Evolutionary conservation across 2,113 vertebrate species (phyloP).

Genomic region (Daboia siamensis): DNA sequence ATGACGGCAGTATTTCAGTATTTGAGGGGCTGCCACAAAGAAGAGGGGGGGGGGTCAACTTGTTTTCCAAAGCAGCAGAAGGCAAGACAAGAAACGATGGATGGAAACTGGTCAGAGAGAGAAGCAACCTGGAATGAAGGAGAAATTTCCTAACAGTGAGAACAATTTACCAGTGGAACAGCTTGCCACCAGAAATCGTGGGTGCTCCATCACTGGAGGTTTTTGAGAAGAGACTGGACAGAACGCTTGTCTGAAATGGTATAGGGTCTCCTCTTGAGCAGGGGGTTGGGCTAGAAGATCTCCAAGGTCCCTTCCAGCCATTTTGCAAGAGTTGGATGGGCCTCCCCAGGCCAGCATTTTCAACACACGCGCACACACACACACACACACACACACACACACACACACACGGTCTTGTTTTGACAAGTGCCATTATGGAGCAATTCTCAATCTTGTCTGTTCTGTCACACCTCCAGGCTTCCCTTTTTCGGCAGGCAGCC

Average conservation of each 20-base stretch:
- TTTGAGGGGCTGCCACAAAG: not conserved
- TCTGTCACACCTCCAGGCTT: not conserved
- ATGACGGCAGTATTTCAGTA: not conserved
- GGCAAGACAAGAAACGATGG: not conserved
- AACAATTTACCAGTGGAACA: not conserved
- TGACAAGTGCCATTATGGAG: not conserved
- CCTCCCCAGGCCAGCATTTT: not conserved
- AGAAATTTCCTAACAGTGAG: not conserved
- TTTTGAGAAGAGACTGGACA: too few relatives aligned
- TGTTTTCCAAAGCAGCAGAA: not conserved
- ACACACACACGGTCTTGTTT: not conserved
- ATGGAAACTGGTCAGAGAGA: not conserved
- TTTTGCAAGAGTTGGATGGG: not conserved
- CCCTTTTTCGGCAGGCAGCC: not conserved
- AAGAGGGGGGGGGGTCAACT: rapidly evolving
- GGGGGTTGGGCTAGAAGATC: too few relatives aligned
- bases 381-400: not conserved
- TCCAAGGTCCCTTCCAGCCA: not conserved
- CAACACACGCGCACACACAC: not conserved
- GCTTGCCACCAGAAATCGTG: too few relatives aligned
- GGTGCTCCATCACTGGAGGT: too few relatives aligned
- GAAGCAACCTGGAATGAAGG: not conserved
- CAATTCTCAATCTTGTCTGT: not conserved
- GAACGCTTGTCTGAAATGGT: not conserved
- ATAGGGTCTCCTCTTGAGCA: too few relatives aligned